Evolutionary conservation across 2,888 invertebrate genomes (phyloP), one percentile per base, ranked within the genome.

Genomic region (Strigamia maritima): DNA sequence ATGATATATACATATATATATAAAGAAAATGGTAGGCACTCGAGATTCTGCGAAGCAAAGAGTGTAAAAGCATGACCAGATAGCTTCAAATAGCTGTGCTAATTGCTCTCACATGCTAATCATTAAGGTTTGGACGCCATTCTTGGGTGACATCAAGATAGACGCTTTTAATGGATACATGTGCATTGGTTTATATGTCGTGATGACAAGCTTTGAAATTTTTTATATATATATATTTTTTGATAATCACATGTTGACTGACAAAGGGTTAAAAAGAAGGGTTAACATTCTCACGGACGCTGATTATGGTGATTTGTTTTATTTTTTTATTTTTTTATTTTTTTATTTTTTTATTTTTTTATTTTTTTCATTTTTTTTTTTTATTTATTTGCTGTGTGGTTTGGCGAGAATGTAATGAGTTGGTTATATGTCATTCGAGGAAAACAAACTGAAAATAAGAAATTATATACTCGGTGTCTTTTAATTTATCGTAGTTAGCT

Each of bases 81-180:
- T 65, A 65, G 65, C 65, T 65, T 3, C 65, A 65, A 65, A 65
- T 65, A 65, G 65, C 65, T 24, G 26, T 26, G 26, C 65, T 65
- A 65, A 65, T 65, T 65, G 65, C 26, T 65, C 65, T 65, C 65
- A 65, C 65, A 65, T 65, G 65, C 65, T 65, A 65, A 65, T 65
- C 65, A 3, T 24, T 26, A 26, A 65, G 12, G 12, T 65, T 49
- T 10, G 10, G 65, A 26, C 65, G 65, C 65, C 65, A 65, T 31
- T 65, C 65, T 24, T 65, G 65, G 40, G 60, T 65, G 26, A 65
- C 26, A 65, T 65, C 26, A n/a, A 16, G 40, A 10, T 44, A 16
- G 16, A 16, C 16, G 49, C 8, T n/a, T n/a, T 12, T 16, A n/a
- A 49, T 49, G 49, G 49, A 49, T 49, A 49, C 49, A 49, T 19